Percentiles rank a stretch among this genome's conserved stretches.
phyloP scores from a whole-genome alignment of 2,888 invertebrate genomes.

The Opisthograptis luteolata region DNA sequence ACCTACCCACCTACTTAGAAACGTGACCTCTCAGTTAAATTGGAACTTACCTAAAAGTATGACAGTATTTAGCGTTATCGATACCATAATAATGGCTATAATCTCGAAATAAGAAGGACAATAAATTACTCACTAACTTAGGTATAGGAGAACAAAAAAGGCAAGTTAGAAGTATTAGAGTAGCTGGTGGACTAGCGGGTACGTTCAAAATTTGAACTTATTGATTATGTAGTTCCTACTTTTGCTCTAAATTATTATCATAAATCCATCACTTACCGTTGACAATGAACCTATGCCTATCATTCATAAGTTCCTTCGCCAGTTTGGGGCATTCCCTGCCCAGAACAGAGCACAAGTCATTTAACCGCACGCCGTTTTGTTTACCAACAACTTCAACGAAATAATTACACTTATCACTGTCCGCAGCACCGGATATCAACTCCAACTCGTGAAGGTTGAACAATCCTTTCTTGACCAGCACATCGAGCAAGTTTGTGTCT shows the following conservation, averaged over 20 bases:
- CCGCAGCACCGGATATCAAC: conserved; percentile 72
- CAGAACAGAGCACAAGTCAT: conserved; percentile 85
- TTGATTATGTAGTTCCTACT: too few species aligned
- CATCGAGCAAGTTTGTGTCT: conserved; percentile 85
- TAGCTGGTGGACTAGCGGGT: too few species aligned
- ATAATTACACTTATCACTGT: conserved; percentile 83
- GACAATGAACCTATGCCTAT: conserved; percentile 79
- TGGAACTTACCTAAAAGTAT: too few species aligned
- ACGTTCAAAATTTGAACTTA: too few species aligned
- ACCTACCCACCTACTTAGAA: too few species aligned
- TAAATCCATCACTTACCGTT: conserved; percentile 64
- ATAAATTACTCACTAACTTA: too few species aligned
- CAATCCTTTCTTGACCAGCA: conserved; percentile 86
- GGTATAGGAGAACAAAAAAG: too few species aligned
- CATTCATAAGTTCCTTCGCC: conserved; percentile 85
- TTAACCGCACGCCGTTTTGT: conserved; percentile 84
- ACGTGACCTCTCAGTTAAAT: too few species aligned
- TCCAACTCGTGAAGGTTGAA: conserved; percentile 86
- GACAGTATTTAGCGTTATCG: too few species aligned
- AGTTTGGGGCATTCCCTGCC: conserved; percentile 86
- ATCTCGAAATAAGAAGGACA: too few species aligned
- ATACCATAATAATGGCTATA: too few species aligned
- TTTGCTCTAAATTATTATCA: not conserved
- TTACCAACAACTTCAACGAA: conserved; percentile 86
- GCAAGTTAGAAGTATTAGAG: too few species aligned